Percentiles rank a stretch among this genome's conserved stretches.
Conservation (phyloP, 2,888 invertebrate genomes). For the Sinelater perroti region DNA sequence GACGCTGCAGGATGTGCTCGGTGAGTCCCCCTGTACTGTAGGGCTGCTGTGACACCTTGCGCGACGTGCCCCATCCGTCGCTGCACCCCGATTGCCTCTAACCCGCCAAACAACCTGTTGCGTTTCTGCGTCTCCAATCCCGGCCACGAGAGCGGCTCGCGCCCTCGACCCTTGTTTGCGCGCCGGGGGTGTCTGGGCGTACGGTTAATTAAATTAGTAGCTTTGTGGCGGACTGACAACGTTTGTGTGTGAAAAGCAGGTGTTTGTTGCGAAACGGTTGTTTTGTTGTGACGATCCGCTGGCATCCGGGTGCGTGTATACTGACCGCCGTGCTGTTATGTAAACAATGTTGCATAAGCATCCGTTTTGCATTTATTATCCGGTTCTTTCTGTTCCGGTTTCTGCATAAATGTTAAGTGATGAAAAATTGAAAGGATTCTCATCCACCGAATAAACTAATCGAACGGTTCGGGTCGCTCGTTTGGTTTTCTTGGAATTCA, state of each 20-base stretch:
- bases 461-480: too few species aligned
- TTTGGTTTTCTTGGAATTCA: too few species aligned
- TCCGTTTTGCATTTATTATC: too few species aligned
- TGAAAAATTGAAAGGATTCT: too few species aligned
- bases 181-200: background rate
- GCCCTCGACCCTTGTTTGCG: slow-evolving; percentile 1
- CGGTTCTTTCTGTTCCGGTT: too few species aligned
- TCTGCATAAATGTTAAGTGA: too few species aligned
- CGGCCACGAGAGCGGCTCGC: slow-evolving; percentile 5
- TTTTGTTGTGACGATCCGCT: background rate
- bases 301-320: background rate
- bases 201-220: slow-evolving; percentile 7
- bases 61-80: background rate
- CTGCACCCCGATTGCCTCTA: background rate
- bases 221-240: background rate
- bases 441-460: too few species aligned
- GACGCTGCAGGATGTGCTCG: slow-evolving; percentile 55
- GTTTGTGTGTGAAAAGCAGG: slow-evolving; percentile 4
- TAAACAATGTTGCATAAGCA: slow-evolving; percentile 1
- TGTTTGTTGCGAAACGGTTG: background rate
- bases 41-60: too few species aligned
- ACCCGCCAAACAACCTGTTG: slow-evolving; percentile 17
- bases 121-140: background rate
- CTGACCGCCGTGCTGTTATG: background rate
- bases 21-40: too few species aligned